A percentile compares a stretch with the other conserved stretches of the same genome.
These are phyloP conservation scores for Misgurnus mizolepis DNA, from an alignment of 2,113 vertebrate species.

Conservation along the genomic window DNA sequence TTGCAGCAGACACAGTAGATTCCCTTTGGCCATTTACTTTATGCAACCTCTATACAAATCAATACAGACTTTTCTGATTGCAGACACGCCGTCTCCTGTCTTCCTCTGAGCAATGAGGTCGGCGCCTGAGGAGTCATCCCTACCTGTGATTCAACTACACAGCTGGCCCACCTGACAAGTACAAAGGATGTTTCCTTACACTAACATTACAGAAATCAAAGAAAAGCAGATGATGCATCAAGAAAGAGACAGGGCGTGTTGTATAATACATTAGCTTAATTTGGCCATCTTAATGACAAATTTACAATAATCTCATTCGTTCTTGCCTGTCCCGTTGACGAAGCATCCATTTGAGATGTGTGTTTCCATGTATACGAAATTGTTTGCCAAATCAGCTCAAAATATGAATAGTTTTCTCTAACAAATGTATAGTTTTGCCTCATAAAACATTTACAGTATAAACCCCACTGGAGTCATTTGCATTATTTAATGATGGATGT, in stretches of 20 bases:
- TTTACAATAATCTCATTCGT: too few relatives aligned
- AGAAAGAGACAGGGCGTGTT: not conserved
- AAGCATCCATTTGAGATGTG: not conserved
- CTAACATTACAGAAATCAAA: slow-evolving; percentile 3
- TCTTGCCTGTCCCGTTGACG: too few relatives aligned
- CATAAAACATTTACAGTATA: too few relatives aligned
- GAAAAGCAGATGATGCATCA: not conserved
- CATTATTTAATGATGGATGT: too few relatives aligned
- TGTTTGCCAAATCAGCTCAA: too few relatives aligned
- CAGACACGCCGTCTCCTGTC: slow-evolving; percentile 23
- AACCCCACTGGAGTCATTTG: too few relatives aligned
- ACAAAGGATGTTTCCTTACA: slow-evolving; percentile 11
- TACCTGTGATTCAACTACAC: slow-evolving; percentile 5
- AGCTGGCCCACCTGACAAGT: slow-evolving; percentile 17
- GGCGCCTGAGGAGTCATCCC: slow-evolving; percentile 20
- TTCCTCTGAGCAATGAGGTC: slow-evolving; percentile 6
- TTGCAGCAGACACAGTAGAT: slow-evolving; percentile 66
- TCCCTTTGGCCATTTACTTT: slow-evolving; percentile 68
- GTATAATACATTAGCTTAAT: not conserved
- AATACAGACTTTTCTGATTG: slow-evolving; percentile 65
- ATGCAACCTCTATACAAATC: slow-evolving; percentile 60
- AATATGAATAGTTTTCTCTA: too few relatives aligned
- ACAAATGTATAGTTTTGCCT: too few relatives aligned
- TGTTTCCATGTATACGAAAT: slow-evolving; percentile 11
- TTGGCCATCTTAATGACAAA: slow-evolving; percentile 24